Evolutionary conservation across 2,888 invertebrate species (phyloP).

Genomic region (Plemyria rubiginata): DNA sequence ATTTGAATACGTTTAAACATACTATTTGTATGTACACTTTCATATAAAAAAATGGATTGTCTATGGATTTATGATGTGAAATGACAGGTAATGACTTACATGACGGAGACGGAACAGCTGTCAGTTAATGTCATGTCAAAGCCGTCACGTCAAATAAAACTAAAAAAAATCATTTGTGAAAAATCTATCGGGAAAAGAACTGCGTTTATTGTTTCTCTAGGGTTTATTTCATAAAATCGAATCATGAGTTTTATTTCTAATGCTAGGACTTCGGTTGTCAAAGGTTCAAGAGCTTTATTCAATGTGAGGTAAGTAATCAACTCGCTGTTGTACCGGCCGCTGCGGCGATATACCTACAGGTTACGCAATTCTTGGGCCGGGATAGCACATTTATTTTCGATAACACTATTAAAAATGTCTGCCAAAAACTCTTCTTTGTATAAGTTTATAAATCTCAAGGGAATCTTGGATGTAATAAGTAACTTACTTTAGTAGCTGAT

Average conservation of each 20-base stretch:
- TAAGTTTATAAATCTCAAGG: not conserved
- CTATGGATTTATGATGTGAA: not conserved
- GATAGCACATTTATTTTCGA: constrained; percentile 24
- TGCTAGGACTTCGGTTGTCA: constrained; percentile 59
- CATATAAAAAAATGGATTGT: too few relatives aligned
- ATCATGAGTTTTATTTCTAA: constrained; percentile 69
- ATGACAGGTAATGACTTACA: too few relatives aligned
- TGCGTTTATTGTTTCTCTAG: not conserved
- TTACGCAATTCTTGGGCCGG: constrained; percentile 67
- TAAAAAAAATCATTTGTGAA: constrained; percentile 10
- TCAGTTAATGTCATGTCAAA: constrained; percentile 12
- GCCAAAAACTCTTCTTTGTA: not conserved
- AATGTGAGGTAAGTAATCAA: constrained; percentile 65
- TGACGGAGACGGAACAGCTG: too few relatives aligned
- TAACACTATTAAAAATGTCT: not conserved
- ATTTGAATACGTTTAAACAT: too few relatives aligned
- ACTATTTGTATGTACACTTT: too few relatives aligned
- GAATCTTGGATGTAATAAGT: not conserved
- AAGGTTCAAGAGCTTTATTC: constrained; percentile 61
- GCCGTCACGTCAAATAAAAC: too few relatives aligned
- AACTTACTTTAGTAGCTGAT: not conserved
- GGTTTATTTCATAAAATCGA: constrained; percentile 34
- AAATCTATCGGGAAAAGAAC: constrained; percentile 5
- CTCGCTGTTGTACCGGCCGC: constrained; percentile 54
- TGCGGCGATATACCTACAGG: constrained; percentile 34